Percentiles rank a stretch among this genome's conserved stretches.
These are phyloP conservation scores for Drosophila hydei DNA, from an alignment of 1,140 invertebrate species.

Conservation along the genomic window DNA sequence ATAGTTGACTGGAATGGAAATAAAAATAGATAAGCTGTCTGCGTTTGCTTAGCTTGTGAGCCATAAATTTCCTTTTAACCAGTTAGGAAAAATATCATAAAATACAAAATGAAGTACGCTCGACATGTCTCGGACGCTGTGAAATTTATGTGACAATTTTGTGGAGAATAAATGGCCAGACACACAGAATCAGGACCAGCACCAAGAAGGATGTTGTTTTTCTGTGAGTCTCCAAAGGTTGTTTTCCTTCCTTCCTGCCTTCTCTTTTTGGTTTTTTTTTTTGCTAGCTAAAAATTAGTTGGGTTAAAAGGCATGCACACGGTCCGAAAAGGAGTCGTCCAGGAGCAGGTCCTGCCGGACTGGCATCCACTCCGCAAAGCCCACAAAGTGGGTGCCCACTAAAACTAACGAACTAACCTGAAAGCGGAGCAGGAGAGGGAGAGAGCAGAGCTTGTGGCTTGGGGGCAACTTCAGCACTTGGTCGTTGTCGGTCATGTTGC, in stretches of 20 bases:
- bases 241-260: background rate
- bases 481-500: slow-evolving; percentile 80
- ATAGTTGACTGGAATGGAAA: background rate
- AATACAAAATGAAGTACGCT: slow-evolving; percentile 80
- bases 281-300: slow-evolving; percentile 62
- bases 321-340: slow-evolving; percentile 5
- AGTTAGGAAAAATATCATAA: slow-evolving; percentile 76
- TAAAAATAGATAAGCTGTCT: slow-evolving; percentile 1
- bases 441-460: background rate
- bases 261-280: background rate
- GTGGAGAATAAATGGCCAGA: slow-evolving; percentile 71
- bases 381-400: slow-evolving; percentile 77
- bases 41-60: slow-evolving; percentile 10
- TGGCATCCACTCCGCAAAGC: slow-evolving; percentile 57
- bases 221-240: background rate
- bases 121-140: slow-evolving; percentile 70
- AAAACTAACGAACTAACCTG: slow-evolving; percentile 69
- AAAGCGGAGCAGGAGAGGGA: background rate
- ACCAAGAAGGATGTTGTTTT: slow-evolving; percentile 25
- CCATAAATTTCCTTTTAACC: slow-evolving; percentile 72
- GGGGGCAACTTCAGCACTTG: slow-evolving; percentile 75
- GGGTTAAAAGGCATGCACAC: slow-evolving; percentile 69
- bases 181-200: slow-evolving; percentile 16
- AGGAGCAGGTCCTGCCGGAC: background rate
- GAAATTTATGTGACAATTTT: slow-evolving; percentile 81